These are phyloP conservation scores for Sternarchorhynchus goeldii DNA, from an alignment of 2,797 vertebrate species.

Conservation along the genomic window DNA sequence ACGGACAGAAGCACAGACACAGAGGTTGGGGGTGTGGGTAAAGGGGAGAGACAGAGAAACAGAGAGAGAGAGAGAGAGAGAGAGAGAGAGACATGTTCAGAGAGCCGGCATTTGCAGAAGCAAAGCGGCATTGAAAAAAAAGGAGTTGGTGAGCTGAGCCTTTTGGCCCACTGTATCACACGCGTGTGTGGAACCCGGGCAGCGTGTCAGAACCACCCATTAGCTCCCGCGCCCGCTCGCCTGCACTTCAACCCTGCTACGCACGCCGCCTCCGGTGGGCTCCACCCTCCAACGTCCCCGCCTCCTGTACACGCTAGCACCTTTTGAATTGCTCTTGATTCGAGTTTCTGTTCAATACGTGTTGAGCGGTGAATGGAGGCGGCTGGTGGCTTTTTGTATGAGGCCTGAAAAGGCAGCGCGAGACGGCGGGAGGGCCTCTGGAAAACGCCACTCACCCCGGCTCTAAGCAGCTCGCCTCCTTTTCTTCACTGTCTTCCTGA, in stretches of 20 bases:
- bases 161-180: conserved; percentile 24
- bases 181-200: background rate
- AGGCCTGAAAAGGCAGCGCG: conserved; percentile 64
- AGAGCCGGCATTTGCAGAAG: background rate
- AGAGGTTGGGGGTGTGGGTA: background rate
- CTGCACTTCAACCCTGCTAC: background rate
- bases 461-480: conserved; percentile 63
- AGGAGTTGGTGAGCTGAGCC: conserved; percentile 19
- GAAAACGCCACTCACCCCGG: conserved; percentile 60
- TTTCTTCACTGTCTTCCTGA: conserved; percentile 66
- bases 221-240: background rate
- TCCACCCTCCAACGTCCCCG: background rate
- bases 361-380: conserved; percentile 38
- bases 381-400: conserved; percentile 50
- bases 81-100: conserved; percentile 42
- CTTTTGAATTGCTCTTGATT: conserved; percentile 44
- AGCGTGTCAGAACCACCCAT: conserved; percentile 25
- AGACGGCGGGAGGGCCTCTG: conserved; percentile 57
- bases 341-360: conserved; percentile 44
- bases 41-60: conserved; percentile 35
- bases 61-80: conserved; percentile 1
- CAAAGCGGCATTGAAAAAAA: conserved; percentile 26
- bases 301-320: conserved; percentile 22
- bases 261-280: background rate
- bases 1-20: too few species aligned